Conservation (phyloP, 2,113 vertebrate species). For the Cnemophilus loriae region DNA sequence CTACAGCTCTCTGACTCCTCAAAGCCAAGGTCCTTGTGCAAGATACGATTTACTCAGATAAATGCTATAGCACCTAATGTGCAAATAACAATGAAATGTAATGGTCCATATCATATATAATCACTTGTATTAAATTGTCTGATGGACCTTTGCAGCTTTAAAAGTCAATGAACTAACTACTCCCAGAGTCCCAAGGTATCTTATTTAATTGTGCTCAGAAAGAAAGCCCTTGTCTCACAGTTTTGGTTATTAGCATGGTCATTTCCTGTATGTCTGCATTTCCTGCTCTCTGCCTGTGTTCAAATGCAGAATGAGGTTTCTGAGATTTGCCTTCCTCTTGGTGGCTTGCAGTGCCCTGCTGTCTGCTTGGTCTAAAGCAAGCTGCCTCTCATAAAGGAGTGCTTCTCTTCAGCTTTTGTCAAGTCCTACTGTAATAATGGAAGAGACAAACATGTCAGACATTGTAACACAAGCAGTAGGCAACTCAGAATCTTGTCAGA, state of each 20-base stretch:
- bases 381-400: not conserved
- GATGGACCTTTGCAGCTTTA: not conserved
- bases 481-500: not conserved
- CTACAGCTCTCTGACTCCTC: not conserved
- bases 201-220: not conserved
- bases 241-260: not conserved
- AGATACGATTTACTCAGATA: not conserved
- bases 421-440: not conserved
- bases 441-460: not conserved
- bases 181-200: not conserved
- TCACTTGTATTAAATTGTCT: not conserved
- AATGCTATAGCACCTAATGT: not conserved
- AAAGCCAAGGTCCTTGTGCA: not conserved
- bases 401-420: not conserved
- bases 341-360: not conserved
- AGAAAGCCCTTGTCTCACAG: not conserved
- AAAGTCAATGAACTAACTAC: not conserved
- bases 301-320: not conserved
- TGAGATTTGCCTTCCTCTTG: not conserved
- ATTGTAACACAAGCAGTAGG: not conserved
- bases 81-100: not conserved
- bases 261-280: not conserved
- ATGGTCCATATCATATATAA: not conserved
- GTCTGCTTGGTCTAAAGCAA: not conserved
- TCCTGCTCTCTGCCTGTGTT: not conserved